A percentile compares a stretch with the other conserved stretches of the same genome.
phyloP scores from a whole-genome alignment of 2,113 vertebrate genomes.

The Rousettus leschenaultii region DNA sequence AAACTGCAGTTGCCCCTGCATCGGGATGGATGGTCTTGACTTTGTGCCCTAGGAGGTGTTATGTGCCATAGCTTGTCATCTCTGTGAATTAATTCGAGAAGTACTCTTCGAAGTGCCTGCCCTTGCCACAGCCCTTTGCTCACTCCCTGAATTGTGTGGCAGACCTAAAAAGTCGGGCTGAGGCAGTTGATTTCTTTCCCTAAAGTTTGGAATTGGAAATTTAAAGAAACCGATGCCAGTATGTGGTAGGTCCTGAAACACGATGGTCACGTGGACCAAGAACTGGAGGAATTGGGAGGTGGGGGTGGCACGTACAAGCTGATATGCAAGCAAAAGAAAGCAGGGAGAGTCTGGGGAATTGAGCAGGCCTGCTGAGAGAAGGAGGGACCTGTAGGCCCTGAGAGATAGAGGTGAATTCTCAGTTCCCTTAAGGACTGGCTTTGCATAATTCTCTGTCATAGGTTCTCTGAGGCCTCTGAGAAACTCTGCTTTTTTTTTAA shows the following conservation, averaged over 20 bases:
- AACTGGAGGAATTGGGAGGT: not conserved
- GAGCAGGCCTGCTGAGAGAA: not conserved
- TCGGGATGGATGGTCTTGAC: not conserved
- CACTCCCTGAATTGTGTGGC: not conserved
- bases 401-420: fast-evolving
- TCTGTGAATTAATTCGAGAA: not conserved
- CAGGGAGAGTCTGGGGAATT: not conserved
- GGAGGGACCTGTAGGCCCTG: not conserved
- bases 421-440: not conserved
- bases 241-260: not conserved
- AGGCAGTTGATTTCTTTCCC: not conserved
- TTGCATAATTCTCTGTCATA: not conserved
- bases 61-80: not conserved
- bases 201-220: not conserved
- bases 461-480: not conserved
- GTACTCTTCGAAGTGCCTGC: not conserved
- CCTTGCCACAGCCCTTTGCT: not conserved
- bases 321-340: not conserved
- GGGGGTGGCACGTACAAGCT: fast-evolving
- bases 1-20: not conserved
- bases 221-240: not conserved
- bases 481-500: not conserved
- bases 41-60: not conserved
- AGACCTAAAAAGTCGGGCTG: not conserved
- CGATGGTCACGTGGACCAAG: not conserved